Percentiles rank a stretch among this genome's conserved stretches.
Evolutionary conservation across 64 coral and sea anemone genomes (phyloP).

Genomic region (Platygyra sinensis): DNA sequence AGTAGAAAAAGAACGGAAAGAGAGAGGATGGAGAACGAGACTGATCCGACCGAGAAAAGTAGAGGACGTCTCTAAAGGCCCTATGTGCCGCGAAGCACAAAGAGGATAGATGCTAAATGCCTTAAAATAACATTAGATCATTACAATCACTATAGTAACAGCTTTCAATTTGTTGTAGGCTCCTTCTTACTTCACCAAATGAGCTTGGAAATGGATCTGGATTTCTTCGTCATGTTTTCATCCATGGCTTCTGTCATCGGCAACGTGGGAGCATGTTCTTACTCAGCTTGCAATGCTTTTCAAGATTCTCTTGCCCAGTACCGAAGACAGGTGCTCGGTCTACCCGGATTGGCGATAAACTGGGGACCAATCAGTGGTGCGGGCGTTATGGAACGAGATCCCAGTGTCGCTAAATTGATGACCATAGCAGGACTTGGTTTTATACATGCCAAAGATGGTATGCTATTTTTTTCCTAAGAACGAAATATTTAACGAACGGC

Average conservation of each 20-base stretch:
- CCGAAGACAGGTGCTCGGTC: slow-evolving; percentile 60
- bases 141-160: no score
- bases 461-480: background rate
- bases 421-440: slow-evolving; percentile 18
- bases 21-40: no score
- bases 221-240: slow-evolving; percentile 83
- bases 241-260: slow-evolving; percentile 63
- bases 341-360: slow-evolving; percentile 70
- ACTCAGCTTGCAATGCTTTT: slow-evolving; percentile 72
- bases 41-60: no score
- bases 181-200: slow-evolving; percentile 67
- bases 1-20: no score
- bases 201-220: slow-evolving; percentile 65
- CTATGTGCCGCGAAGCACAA: no score
- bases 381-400: slow-evolving; percentile 55
- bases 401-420: slow-evolving; percentile 38
- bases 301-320: slow-evolving; percentile 66
- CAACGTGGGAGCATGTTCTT: slow-evolving; percentile 42
- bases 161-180: background rate
- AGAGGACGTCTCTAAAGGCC: no score
- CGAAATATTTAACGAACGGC: no score
- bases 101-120: no score
- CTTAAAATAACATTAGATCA: no score
- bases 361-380: slow-evolving; percentile 85
- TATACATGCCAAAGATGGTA: slow-evolving; percentile 53